Evolutionary conservation across 2,888 invertebrate species (phyloP).

Genomic region (Vanessa cardui): DNA sequence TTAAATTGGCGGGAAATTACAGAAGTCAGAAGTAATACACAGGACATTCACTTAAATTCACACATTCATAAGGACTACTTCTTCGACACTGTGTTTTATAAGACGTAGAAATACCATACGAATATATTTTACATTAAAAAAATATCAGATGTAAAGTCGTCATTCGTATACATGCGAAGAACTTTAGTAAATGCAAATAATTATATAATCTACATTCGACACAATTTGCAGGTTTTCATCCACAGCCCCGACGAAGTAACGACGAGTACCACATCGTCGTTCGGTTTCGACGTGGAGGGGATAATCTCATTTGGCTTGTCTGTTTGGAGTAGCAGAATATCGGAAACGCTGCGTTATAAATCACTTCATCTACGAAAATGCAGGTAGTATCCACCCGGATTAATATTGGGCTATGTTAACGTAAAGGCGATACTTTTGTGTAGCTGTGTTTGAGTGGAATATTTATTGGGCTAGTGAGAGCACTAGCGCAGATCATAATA

Average conservation of each 20-base stretch:
- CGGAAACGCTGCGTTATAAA: constrained; percentile 54
- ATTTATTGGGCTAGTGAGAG: too few relatives aligned
- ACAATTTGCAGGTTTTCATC: constrained; percentile 62
- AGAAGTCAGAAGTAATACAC: too few relatives aligned
- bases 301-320: constrained; percentile 63
- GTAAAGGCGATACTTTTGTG: neutral
- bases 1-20: too few relatives aligned
- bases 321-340: constrained; percentile 66
- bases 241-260: constrained; percentile 69
- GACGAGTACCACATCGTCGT: constrained; percentile 57
- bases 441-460: constrained; percentile 1
- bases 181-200: too few relatives aligned
- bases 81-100: too few relatives aligned
- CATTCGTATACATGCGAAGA: too few relatives aligned
- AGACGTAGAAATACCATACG: too few relatives aligned
- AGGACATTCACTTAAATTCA: too few relatives aligned
- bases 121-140: too few relatives aligned
- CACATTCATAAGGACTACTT: too few relatives aligned
- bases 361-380: constrained; percentile 64
- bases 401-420: neutral
- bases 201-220: neutral
- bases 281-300: constrained; percentile 57
- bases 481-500: too few relatives aligned
- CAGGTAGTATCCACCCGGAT: constrained; percentile 52
- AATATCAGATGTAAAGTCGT: too few relatives aligned